Conservation (phyloP, 2,888 invertebrate species). For the Dryobotodes eremita region DNA sequence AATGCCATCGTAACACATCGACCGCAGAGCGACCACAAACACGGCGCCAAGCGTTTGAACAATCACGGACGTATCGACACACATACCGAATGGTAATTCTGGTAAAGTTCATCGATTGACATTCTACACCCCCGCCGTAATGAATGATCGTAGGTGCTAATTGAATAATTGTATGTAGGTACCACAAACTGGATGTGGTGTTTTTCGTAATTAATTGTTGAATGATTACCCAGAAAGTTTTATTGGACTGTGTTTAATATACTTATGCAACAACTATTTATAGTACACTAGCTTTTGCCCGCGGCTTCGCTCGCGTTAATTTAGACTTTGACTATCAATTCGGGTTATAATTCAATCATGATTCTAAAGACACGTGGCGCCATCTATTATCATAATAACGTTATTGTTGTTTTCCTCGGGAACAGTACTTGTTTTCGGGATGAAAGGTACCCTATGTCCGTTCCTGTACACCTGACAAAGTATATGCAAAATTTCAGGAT, state of each 20-base stretch:
- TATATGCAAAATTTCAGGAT: too few relatives aligned
- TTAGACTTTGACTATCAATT: too few relatives aligned
- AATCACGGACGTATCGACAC: constrained; percentile 81
- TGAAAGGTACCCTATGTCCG: too few relatives aligned
- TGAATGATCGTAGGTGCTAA: constrained; percentile 52
- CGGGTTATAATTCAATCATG: too few relatives aligned
- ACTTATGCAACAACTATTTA: neutral
- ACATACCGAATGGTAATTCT: constrained; percentile 72
- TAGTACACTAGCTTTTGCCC: too few relatives aligned
- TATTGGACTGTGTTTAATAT: neutral
- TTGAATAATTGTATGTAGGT: constrained; percentile 50
- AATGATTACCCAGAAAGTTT: constrained; percentile 9
- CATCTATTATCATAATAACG: too few relatives aligned
- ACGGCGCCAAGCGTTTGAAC: constrained; percentile 80
- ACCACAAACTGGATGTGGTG: constrained; percentile 19
- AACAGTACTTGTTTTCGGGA: too few relatives aligned
- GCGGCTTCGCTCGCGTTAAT: too few relatives aligned
- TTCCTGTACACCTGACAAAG: too few relatives aligned
- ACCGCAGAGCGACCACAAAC: constrained; percentile 83
- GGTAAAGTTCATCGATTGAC: constrained; percentile 71
- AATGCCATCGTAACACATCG: constrained; percentile 81
- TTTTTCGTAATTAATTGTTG: constrained; percentile 40
- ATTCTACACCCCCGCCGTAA: constrained; percentile 51
- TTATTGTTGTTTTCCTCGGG: too few relatives aligned
- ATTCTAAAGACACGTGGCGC: too few relatives aligned